Percentiles rank a stretch among this genome's conserved stretches.
phyloP scores from a whole-genome alignment of 2,113 vertebrate species.

The Empidonax alnorum region DNA sequence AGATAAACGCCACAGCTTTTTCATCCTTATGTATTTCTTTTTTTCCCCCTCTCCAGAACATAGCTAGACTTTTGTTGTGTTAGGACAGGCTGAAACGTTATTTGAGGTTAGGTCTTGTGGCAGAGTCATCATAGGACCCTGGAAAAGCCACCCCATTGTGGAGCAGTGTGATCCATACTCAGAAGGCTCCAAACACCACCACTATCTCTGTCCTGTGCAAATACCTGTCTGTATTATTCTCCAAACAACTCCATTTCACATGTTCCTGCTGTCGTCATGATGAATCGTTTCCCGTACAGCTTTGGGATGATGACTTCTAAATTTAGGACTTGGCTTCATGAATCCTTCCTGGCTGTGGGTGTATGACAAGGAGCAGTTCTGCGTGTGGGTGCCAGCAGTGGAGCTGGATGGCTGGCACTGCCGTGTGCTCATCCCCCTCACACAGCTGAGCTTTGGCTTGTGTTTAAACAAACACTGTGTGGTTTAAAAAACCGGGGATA shows the following conservation, averaged over 20 bases:
- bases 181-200: neutral
- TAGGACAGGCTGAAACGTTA: neutral
- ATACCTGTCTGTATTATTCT: neutral
- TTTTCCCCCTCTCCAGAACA: neutral
- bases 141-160: neutral
- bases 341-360: neutral
- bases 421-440: neutral
- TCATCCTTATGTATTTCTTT: neutral
- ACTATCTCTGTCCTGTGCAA: neutral
- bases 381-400: neutral
- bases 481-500: neutral
- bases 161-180: accelerated
- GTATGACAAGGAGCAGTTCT: neutral
- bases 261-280: neutral
- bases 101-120: neutral
- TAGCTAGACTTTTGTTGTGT: neutral
- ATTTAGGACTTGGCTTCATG: neutral
- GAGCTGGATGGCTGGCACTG: neutral
- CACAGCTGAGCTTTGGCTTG: neutral
- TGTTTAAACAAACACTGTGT: neutral
- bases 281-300: neutral
- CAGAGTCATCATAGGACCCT: neutral
- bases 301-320: constrained; percentile 1
- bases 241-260: neutral
- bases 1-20: neutral